A percentile compares a stretch with the other conserved stretches of the same genome.
Evolutionary conservation across 2,888 invertebrate species (phyloP).

Genomic region (Scaptomyza cyrtandrae): DNA sequence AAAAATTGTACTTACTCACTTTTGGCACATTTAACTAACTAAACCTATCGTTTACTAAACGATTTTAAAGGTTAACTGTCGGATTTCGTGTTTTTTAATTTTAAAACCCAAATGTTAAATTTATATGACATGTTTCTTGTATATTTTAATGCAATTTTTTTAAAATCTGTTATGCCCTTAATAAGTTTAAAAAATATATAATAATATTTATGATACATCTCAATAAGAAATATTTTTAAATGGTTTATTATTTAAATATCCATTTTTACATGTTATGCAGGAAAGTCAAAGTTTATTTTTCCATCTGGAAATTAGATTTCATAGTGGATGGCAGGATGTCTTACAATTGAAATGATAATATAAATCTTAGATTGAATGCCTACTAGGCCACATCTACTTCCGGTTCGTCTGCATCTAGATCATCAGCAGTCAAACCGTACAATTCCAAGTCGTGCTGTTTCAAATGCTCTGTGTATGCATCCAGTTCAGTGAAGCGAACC

Average conservation of each 20-base stretch:
- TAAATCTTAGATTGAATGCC: background rate
- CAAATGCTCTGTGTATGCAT: constrained; percentile 80
- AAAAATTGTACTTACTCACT: constrained; percentile 3
- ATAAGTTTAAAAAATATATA: constrained; percentile 36
- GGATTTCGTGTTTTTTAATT: background rate
- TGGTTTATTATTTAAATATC: background rate
- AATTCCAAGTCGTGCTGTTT: constrained; percentile 78
- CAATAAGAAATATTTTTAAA: constrained; percentile 3
- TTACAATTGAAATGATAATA: constrained; percentile 8
- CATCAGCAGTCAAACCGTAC: constrained; percentile 64
- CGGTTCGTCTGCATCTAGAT: constrained; percentile 60
- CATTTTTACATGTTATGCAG: too few relatives aligned
- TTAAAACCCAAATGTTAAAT: constrained; percentile 6
- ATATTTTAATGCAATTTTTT: constrained; percentile 29
- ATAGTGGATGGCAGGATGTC: constrained; percentile 4
- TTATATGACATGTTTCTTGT: constrained; percentile 13
- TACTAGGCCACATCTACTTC: constrained; percentile 67
- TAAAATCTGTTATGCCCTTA: constrained; percentile 42
- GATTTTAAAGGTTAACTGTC: background rate
- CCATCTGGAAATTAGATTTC: background rate
- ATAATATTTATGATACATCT: constrained; percentile 45
- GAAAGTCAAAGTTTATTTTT: background rate
- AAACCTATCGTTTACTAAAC: background rate
- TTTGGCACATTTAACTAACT: background rate
- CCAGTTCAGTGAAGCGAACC: constrained; percentile 79